A percentile compares a stretch with the other conserved stretches of the same genome.
These are phyloP conservation scores for Delphinapterus leucas DNA, from an alignment of 2,113 vertebrate species.

Conservation along the genomic window DNA sequence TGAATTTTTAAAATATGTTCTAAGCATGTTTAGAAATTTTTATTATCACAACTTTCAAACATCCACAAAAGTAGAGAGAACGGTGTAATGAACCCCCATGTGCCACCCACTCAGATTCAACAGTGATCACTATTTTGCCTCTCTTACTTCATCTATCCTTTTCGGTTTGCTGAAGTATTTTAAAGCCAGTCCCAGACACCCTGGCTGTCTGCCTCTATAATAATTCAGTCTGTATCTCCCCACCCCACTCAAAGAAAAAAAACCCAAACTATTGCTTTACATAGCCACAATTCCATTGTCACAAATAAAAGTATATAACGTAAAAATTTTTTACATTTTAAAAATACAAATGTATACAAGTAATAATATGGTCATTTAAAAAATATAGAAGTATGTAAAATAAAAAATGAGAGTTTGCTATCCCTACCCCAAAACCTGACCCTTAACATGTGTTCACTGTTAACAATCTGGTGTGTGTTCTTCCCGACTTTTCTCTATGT, in stretches of 20 bases:
- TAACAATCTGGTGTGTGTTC: too few species aligned
- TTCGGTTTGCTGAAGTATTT: too few species aligned
- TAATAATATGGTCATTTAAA: background rate
- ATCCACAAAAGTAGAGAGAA: background rate
- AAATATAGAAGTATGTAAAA: background rate
- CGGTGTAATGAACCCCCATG: accelerated
- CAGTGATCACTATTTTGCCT: accelerated
- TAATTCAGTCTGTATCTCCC: background rate
- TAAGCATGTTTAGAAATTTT: background rate
- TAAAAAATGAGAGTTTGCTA: background rate
- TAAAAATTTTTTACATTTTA: background rate
- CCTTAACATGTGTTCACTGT: background rate
- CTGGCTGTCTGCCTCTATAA: accelerated
- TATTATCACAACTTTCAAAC: background rate
- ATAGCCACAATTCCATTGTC: background rate
- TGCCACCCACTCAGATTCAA: accelerated
- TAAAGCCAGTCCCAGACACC: background rate
- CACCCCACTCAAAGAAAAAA: background rate
- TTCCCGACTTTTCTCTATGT: too few species aligned
- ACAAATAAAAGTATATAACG: background rate
- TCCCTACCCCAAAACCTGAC: background rate
- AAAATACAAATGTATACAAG: background rate
- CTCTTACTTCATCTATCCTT: accelerated
- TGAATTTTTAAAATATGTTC: background rate
- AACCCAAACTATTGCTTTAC: background rate